phyloP scores from a whole-genome alignment of 2,113 vertebrate genomes.

The Nyctibius bracteatus region DNA sequence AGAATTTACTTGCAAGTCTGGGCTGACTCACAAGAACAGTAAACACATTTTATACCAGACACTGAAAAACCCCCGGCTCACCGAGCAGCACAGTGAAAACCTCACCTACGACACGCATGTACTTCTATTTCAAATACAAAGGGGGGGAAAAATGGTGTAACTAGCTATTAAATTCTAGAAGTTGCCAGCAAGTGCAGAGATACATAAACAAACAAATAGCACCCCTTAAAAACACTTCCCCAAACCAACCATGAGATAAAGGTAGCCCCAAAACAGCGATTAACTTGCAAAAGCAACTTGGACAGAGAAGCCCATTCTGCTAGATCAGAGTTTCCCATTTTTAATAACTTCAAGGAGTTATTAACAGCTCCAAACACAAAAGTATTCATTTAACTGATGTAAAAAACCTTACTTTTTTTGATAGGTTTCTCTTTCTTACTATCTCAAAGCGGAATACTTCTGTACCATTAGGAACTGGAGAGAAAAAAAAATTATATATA shows the following conservation, averaged over 20 bases:
- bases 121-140: neutral
- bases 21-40: neutral
- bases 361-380: neutral
- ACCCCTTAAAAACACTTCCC: neutral
- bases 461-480: neutral
- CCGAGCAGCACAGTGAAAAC: neutral
- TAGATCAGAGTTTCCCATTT: neutral
- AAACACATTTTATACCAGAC: neutral
- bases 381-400: neutral
- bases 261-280: neutral
- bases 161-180: neutral
- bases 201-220: neutral
- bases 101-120: neutral
- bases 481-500: neutral
- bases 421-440: neutral
- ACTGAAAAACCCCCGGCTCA: neutral
- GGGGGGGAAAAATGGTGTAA: neutral
- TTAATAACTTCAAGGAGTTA: neutral
- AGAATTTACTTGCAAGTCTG: neutral
- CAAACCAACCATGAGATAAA: neutral
- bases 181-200: neutral
- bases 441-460: neutral
- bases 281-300: neutral
- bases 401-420: neutral
- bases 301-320: neutral